These are phyloP conservation scores for Branchinecta lynchi DNA, from an alignment of 1,140 invertebrate genomes.

Conservation along the genomic window DNA sequence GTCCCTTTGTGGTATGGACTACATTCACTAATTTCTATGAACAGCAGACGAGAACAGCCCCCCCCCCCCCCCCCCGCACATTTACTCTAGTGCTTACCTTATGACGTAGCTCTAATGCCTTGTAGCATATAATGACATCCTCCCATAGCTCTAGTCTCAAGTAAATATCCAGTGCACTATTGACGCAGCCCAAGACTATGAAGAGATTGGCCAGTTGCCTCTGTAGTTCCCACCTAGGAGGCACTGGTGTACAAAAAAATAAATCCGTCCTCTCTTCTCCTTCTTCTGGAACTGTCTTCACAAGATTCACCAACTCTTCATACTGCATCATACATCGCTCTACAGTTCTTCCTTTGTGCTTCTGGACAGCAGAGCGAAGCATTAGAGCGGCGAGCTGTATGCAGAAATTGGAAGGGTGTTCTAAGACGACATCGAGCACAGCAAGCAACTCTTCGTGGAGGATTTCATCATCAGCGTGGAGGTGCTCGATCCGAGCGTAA, in stretches of 20 bases:
- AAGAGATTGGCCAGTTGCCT: conserved; percentile 59
- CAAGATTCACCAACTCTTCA: conserved; percentile 30
- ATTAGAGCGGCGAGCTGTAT: conserved; percentile 41
- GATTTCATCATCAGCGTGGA: conserved; percentile 57
- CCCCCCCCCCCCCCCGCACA: background rate
- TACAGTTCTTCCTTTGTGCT: conserved; percentile 53
- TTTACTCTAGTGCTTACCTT: conserved; percentile 39
- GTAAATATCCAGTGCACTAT: conserved; percentile 72
- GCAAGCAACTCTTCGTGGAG: conserved; percentile 59
- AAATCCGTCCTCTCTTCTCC: conserved; percentile 1
- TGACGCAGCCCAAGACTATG: conserved; percentile 59
- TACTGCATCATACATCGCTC: conserved; percentile 68
- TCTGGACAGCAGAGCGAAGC: conserved; percentile 58
- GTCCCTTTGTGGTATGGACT: no score
- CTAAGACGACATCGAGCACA: conserved; percentile 45
- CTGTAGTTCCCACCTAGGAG: conserved; percentile 53
- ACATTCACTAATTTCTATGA: no score
- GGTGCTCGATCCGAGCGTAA: conserved; percentile 46
- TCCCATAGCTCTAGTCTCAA: conserved; percentile 72
- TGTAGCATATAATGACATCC: conserved; percentile 79
- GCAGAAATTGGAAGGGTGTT: conserved; percentile 26
- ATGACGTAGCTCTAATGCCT: conserved; percentile 57
- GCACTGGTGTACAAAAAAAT: conserved; percentile 38
- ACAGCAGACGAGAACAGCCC: no score
- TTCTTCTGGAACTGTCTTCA: background rate